Percentiles rank a stretch among this genome's conserved stretches.
phyloP scores from a whole-genome alignment of 1,140 invertebrate genomes.

The Palaemon carinicauda region DNA sequence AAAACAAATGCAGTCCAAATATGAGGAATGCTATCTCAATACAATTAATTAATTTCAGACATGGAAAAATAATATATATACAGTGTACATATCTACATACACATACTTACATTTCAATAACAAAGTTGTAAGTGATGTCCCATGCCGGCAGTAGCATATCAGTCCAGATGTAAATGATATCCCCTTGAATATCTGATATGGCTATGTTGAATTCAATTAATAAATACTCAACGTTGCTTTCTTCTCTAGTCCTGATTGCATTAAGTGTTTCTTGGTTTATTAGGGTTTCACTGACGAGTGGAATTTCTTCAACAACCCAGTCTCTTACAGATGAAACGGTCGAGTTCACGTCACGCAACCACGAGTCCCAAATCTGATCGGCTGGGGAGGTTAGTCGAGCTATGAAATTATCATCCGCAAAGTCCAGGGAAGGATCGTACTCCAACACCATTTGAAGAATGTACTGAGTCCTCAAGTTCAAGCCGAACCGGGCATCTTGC shows the following conservation, averaged over 20 bases:
- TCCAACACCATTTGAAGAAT: slow-evolving; percentile 26
- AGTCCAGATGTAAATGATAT: background rate
- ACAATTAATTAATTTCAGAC: too few species aligned
- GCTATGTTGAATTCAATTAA: background rate
- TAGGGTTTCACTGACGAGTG: background rate
- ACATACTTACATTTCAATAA: slow-evolving; percentile 5
- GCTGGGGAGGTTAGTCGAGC: slow-evolving; percentile 9
- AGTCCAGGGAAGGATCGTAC: slow-evolving; percentile 29
- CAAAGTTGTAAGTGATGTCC: background rate
- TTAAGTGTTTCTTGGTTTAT: background rate
- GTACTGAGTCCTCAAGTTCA: slow-evolving; percentile 10
- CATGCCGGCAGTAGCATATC: background rate
- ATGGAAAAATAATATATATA: too few species aligned
- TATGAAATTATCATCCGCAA: background rate
- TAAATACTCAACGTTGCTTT: background rate
- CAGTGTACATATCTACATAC: too few species aligned
- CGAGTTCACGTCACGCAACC: background rate
- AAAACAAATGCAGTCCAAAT: too few species aligned
- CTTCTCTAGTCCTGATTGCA: slow-evolving; percentile 4
- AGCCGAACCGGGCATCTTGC: slow-evolving; percentile 20
- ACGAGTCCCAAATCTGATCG: slow-evolving; percentile 5
- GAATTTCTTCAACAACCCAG: slow-evolving; percentile 17
- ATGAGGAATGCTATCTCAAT: too few species aligned
- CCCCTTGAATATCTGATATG: background rate
- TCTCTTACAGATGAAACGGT: background rate